These are phyloP conservation scores for Ictalurus punctatus DNA, from an alignment of 2,113 vertebrate genomes.

Conservation along the genomic window DNA sequence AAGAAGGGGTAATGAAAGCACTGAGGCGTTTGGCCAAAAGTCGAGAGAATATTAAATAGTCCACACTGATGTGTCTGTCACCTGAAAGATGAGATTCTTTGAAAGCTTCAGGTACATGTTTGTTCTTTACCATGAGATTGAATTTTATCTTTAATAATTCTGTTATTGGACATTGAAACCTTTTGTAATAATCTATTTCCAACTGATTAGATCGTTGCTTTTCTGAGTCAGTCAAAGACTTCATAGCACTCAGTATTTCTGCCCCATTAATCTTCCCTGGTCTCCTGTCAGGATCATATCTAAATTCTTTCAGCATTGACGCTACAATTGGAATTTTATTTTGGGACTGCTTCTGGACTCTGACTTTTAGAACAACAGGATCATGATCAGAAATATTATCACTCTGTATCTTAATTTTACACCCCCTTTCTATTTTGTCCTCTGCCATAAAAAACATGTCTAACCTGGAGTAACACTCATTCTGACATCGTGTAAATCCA, in stretches of 20 bases:
- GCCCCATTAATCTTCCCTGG: conserved; percentile 32
- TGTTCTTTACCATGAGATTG: neutral
- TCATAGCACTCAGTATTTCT: conserved; percentile 39
- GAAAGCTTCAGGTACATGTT: neutral
- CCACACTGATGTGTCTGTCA: neutral
- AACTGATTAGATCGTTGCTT: neutral
- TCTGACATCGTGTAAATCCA: conserved; percentile 1
- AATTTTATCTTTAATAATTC: conserved; percentile 9
- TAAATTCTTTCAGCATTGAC: neutral
- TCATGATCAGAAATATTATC: conserved; percentile 35
- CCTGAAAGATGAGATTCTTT: neutral
- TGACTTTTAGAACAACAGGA: conserved; percentile 6
- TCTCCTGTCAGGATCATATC: neutral
- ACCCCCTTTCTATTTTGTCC: conserved; percentile 51
- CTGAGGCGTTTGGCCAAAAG: conserved; percentile 26
- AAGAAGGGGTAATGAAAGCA: neutral
- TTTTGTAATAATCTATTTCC: neutral
- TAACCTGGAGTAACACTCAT: conserved; percentile 18
- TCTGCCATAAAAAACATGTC: conserved; percentile 45
- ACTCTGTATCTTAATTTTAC: neutral
- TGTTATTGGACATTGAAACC: neutral
- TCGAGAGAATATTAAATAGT: conserved; percentile 31
- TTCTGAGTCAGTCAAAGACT: conserved; percentile 9
- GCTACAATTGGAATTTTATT: neutral
- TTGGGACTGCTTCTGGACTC: neutral